Percentiles rank a stretch among this genome's conserved stretches.
Conservation (phyloP, 1,140 invertebrate genomes). For the Trigoniulus corallinus region DNA sequence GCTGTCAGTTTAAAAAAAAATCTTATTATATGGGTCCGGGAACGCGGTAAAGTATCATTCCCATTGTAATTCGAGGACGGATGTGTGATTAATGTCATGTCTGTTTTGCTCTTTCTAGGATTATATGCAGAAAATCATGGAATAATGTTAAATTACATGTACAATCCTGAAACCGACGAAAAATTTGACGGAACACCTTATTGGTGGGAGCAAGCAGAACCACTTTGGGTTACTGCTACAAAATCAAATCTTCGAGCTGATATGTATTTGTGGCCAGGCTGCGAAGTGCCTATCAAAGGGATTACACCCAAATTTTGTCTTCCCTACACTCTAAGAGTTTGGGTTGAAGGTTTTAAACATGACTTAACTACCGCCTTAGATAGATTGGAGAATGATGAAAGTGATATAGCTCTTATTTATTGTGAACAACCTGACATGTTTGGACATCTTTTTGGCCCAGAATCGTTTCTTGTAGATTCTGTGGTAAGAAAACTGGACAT, state of each 20-base stretch:
- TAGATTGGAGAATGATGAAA: conserved; percentile 5
- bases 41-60: too few relatives aligned
- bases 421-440: conserved; percentile 17
- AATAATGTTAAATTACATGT: conserved; percentile 28
- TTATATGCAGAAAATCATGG: conserved; percentile 21
- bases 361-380: conserved; percentile 1
- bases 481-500: conserved; percentile 17
- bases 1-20: too few relatives aligned
- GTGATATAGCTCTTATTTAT: conserved; percentile 16
- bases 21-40: too few relatives aligned
- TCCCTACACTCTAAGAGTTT: conserved; percentile 13
- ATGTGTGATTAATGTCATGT: neutral
- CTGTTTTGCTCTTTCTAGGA: conserved; percentile 15
- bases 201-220: conserved; percentile 28
- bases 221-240: conserved; percentile 25
- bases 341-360: neutral
- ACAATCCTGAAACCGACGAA: conserved; percentile 19
- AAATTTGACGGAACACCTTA: conserved; percentile 16
- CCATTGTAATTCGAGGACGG: neutral
- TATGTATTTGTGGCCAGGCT: conserved; percentile 27
- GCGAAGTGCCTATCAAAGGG: conserved; percentile 25
- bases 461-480: conserved; percentile 11
- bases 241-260: conserved; percentile 22
- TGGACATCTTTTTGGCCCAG: conserved; percentile 18
- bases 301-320: conserved; percentile 21